Evolutionary conservation across 1,140 invertebrate species (phyloP), one percentile per base, ranked within the genome.

Genomic region (Nasonia vitripennis): DNA sequence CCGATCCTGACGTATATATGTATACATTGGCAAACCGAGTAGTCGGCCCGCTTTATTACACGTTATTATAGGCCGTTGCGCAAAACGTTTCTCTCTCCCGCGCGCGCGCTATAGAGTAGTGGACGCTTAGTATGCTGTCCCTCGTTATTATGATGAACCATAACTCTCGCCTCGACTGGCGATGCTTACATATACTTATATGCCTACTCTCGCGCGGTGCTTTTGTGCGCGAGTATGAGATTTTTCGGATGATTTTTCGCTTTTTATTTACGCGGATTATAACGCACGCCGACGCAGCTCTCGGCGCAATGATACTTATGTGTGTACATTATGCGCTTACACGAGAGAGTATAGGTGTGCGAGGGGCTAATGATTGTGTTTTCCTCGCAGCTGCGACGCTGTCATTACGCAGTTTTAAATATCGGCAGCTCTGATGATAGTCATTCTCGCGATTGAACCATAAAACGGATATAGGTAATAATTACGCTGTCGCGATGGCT

Each of bases 21-120:
- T 17, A 70, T 7, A 71, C 14, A 62, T 37, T 68, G 68, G n/a
- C 41, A 45, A 73, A 73, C 71, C 70, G 17, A 62, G 55, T 62
- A 62, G 55, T 62, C 55, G 55, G 55, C 20, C 68, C 70, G 71
- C 81, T 82, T 82, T 74, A 82, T 82, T 82, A 75, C 81, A 68
- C 81, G 68, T 77, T 62, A 77, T 83, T 83, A 83, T 62, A 23
- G 12, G 51, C 20, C 41, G 27, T 83, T 83, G 74, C 74, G 82
- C 82, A 83, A 83, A 70, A 34, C 11, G 31, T 71, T 71, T 31
- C 20, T 37, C 20, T 37, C 34, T 37, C 34, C 34, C 5, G 62
- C 20, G 62, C 62, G 11, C 62, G 14, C 34, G 34, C 34, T 17
- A n/a, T 67, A 23, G 2, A 67, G n/a, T 67, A 17, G 10, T 34